Base-by-base conservation (phyloP, 2,888 invertebrate species). In the Ichneumoninae sp. region DNA sequence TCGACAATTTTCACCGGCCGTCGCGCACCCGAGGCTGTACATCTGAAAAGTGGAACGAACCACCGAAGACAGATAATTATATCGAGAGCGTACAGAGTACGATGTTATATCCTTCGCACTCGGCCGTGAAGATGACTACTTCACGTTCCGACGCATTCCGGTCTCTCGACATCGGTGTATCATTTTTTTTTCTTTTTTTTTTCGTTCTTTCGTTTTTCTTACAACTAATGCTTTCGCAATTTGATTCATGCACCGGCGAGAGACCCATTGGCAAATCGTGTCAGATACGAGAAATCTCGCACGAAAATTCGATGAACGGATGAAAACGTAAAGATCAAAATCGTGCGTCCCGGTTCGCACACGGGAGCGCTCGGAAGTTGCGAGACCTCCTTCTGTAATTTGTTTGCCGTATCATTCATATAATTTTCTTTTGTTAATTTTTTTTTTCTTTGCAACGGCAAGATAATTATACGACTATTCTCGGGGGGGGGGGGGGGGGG, bases 301-400 rank as follows among this genome's bases (percentile, higher is more conserved):
- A 54, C 30, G 79, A 75, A 78, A 70, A 83, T 76, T 84, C 26
- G 76, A 26, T n/a, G 80, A 36, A 66, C 50, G 80, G 50, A 77
- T 68, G 71, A 65, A 74, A 57, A 47, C 36, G 44, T 10, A 33
- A 75, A 66, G 81, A 81, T 84, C 44, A 33, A n/a, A 22, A 83
- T 75, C 79, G 19, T 65, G 57, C 19, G 40, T 47, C 83, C 83
- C 73, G 78, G 68, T 85, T 87, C 82, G 77, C 86, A 87, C 79
- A 81, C 71, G 68, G 57, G 57, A 36, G 50, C 79, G 22, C 73
- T 44, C 78, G 84, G 85, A 84, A 79, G 83, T 85, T 83, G 70
- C 83, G 71, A 78, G 22, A 63, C 0, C 2, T 16, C 16, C 22
- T 16, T 16, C 16, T 13, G 1, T 16, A 63, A 63, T n/a, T 63